Evolutionary conservation across 1,140 invertebrate species (phyloP), one percentile per base, ranked within the genome.

Genomic region (Aphelinus certus): DNA sequence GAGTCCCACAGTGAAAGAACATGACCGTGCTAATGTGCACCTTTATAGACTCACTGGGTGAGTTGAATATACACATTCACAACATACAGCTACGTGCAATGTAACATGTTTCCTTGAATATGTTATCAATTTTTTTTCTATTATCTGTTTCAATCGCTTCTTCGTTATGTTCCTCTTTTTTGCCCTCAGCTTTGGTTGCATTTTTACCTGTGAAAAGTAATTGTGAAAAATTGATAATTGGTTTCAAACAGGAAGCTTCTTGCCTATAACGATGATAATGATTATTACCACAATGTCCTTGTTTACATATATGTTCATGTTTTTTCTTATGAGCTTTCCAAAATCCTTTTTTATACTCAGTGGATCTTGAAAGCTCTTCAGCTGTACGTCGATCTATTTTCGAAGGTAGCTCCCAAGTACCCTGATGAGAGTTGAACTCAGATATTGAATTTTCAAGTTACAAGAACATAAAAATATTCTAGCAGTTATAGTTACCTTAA

Each of bases 21-120:
- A 93, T 79, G 94, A 95, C 85, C 89, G 93, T 79, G 93, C 94
- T 51, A 95, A 95, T 87, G 90, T 95, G 71, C 92, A 94, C 85
- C 87, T 95, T 3, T 92, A 95, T 79, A 89, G 89, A 75, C 79
- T 92, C 55, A 88, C 83, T 75, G 88, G 89, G 89, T 90, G 83
- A 76, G 76, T 71, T 69, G 53, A 67, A 71, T 49, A 62, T 48
- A 56, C 43, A 46, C 7, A 26, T 26, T 26, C 26, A 26, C 26
- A 26, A 26, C 26, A 26, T 26, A 26, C 26, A 26, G 26, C 26
- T 26, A 26, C 26, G 26, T 26, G 26, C 26, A 26, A 26, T 26
- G 26, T 26, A 26, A 47, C 61, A 63, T 47, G 5, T 60, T 5
- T 43, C 61, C 45, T 63, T 45, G 43, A 42, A 63, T 3, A 42